These are phyloP conservation scores for Prietella phreatophila DNA, from an alignment of 2,113 vertebrate genomes.

Conservation along the genomic window DNA sequence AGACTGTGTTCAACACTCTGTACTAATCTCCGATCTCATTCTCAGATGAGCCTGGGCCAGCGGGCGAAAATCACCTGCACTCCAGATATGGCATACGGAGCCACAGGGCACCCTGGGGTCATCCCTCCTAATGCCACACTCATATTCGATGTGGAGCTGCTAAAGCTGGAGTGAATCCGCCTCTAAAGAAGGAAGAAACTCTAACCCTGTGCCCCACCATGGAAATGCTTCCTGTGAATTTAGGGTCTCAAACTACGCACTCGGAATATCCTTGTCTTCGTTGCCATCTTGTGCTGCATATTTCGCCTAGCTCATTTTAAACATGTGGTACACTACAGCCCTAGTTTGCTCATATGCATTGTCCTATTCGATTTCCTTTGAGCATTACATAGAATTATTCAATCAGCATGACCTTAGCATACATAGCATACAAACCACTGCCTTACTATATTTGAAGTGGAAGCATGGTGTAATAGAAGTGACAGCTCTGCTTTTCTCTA, in stretches of 20 bases:
- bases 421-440: conserved; percentile 73
- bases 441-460: conserved; percentile 81
- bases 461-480: conserved; percentile 72
- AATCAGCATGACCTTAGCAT: conserved; percentile 45
- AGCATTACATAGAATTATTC: conserved; percentile 64
- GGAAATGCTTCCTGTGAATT: conserved; percentile 51
- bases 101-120: conserved; percentile 93
- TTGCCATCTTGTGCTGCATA: conserved; percentile 61
- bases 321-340: conserved; percentile 36
- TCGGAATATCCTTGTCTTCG: conserved; percentile 62
- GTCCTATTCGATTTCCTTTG: conserved; percentile 75
- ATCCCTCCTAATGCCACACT: conserved; percentile 97
- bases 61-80: conserved; percentile 96
- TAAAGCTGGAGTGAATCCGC: conserved; percentile 87
- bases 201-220: conserved; percentile 56
- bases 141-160: conserved; percentile 96
- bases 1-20: background rate
- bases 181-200: conserved; percentile 52
- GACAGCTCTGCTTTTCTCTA: conserved; percentile 66
- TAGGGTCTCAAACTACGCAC: conserved; percentile 59
- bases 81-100: conserved; percentile 94
- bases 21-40: background rate
- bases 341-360: conserved; percentile 59
- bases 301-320: conserved; percentile 57
- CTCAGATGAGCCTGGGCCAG: conserved; percentile 97